Percentiles rank a stretch among this genome's conserved stretches.
phyloP scores from a whole-genome alignment of 2,113 vertebrate species.

The Saccopteryx bilineata region DNA sequence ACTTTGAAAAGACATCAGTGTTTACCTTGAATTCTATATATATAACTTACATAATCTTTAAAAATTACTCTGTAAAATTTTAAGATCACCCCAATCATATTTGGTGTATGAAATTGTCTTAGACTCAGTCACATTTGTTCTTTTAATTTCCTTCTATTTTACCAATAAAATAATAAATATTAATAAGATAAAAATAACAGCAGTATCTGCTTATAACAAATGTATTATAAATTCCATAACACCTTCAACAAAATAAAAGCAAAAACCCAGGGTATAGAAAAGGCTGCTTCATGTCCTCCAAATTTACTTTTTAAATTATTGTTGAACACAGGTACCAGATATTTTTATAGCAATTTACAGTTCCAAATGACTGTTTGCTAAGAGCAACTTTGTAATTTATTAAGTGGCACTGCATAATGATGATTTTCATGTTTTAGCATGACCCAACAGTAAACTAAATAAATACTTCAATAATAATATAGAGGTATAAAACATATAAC shows the following conservation, averaged over 20 bases:
- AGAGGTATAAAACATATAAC: not conserved
- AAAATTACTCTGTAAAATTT: not conserved
- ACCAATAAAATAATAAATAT: not conserved
- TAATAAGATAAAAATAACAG: conserved; percentile 1
- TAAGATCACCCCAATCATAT: conserved; percentile 7
- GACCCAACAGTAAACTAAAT: not conserved
- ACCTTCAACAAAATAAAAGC: not conserved
- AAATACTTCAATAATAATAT: conserved; percentile 8
- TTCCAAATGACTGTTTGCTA: conserved; percentile 29
- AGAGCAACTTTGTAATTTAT: not conserved
- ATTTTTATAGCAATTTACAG: not conserved
- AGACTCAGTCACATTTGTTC: not conserved
- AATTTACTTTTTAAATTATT: conserved; percentile 13
- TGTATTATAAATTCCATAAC: not conserved
- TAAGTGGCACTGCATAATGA: not conserved
- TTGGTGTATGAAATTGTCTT: not conserved
- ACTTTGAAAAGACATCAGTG: not conserved
- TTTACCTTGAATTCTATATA: not conserved
- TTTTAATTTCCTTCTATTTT: not conserved
- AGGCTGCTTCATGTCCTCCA: not conserved
- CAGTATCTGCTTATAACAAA: not conserved
- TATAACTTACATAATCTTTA: not conserved
- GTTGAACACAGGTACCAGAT: not conserved
- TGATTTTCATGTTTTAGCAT: not conserved
- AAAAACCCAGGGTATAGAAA: not conserved